Conservation (phyloP, 2,888 invertebrate species). For the Acleris holmiana region DNA sequence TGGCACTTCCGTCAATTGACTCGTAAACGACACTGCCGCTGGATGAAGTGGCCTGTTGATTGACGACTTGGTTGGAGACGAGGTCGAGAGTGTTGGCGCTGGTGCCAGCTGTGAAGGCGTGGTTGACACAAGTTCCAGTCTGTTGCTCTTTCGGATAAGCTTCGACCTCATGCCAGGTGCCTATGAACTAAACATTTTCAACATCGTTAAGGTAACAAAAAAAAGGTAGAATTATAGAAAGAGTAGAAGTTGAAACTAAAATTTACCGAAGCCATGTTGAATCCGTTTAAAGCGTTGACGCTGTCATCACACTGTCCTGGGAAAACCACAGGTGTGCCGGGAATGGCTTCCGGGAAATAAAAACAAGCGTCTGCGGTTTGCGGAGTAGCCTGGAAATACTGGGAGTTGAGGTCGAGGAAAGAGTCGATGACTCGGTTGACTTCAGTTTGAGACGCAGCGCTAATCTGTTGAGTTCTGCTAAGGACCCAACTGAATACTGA, state of each 20-base stretch:
- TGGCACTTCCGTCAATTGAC: conserved; percentile 9
- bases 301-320: conserved; percentile 11
- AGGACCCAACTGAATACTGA: conserved; percentile 35
- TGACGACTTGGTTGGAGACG: conserved; percentile 46
- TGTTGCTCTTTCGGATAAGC: conserved; percentile 75
- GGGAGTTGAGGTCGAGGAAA: neutral
- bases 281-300: conserved; percentile 3
- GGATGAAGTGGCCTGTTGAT: conserved; percentile 39
- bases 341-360: conserved; percentile 1
- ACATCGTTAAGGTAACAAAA: no score
- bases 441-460: neutral
- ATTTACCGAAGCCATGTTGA: conserved; percentile 17
- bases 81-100: conserved; percentile 37
- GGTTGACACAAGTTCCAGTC: conserved; percentile 52
- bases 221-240: no score
- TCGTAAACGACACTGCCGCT: conserved; percentile 11
- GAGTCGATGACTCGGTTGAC: neutral
- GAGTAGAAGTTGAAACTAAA: no score
- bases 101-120: conserved; percentile 4
- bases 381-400: conserved; percentile 50
- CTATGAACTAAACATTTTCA: conserved; percentile 79
- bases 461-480: neutral
- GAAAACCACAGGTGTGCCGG: conserved; percentile 4
- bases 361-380: conserved; percentile 61
- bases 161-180: conserved; percentile 83